Evolutionary conservation across 2,888 invertebrate species (phyloP).

Genomic region (Eupithecia dodoneata): DNA sequence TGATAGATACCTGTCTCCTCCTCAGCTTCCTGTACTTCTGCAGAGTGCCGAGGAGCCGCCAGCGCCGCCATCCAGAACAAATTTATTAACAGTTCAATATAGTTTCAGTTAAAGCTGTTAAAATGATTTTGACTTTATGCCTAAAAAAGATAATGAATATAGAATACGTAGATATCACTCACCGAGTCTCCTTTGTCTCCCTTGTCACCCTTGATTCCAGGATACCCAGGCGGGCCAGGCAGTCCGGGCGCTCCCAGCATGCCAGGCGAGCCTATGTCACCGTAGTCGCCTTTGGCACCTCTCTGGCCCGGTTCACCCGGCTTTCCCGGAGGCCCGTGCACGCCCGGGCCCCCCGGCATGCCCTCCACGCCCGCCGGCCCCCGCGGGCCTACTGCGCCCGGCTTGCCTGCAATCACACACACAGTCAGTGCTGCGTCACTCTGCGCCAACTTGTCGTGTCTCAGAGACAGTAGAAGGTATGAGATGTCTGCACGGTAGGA

Average conservation of each 20-base stretch:
- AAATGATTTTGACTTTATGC: background rate
- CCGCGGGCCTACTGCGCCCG: conserved; percentile 89
- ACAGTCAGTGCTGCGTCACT: conserved; percentile 10
- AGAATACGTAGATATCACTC: conserved; percentile 62
- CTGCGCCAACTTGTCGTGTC: background rate
- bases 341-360: conserved; percentile 90
- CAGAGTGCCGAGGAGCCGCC: conserved; percentile 45
- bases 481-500: background rate
- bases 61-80: conserved; percentile 50
- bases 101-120: background rate
- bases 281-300: conserved; percentile 94
- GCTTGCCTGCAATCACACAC: conserved; percentile 84
- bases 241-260: conserved; percentile 96
- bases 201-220: conserved; percentile 95
- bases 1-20: conserved; percentile 89
- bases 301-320: conserved; percentile 93
- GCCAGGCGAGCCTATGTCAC: conserved; percentile 96
- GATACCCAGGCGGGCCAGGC: conserved; percentile 93
- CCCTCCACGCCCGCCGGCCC: conserved; percentile 91
- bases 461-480: background rate
- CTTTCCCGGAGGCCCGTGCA: conserved; percentile 94
- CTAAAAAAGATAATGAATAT: background rate
- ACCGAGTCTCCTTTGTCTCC: conserved; percentile 97
- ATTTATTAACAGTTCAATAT: conserved; percentile 45
- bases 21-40: conserved; percentile 94